phyloP scores from a whole-genome alignment of 2,113 vertebrate species.

The Actenoides hombroni region DNA sequence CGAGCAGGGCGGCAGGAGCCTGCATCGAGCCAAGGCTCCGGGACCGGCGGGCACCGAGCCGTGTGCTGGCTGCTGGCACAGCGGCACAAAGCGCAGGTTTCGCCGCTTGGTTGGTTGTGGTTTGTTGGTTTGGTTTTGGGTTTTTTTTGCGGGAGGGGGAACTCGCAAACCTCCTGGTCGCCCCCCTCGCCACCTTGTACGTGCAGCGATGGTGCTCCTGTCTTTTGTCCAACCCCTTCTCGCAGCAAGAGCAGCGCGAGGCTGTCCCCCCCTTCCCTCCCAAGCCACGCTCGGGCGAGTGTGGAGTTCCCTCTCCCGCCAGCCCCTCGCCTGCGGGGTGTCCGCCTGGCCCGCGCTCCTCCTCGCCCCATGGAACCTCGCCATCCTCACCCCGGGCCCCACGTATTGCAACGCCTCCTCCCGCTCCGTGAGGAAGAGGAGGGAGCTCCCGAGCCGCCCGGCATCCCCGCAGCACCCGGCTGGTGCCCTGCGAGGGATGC shows the following conservation, averaged over 20 bases:
- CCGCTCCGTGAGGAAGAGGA: not conserved
- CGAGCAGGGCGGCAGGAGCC: constrained; percentile 40
- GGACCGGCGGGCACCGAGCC: constrained; percentile 18
- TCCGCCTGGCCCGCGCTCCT: not conserved
- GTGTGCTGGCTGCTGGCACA: not conserved
- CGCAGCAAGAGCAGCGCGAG: not conserved
- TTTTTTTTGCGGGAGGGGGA: not conserved
- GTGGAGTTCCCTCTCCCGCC: not conserved
- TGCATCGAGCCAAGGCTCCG: constrained; percentile 21
- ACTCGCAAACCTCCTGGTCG: not conserved
- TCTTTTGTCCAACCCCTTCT: not conserved
- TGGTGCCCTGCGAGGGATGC: not conserved
- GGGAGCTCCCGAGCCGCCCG: not conserved
- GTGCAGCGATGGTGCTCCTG: not conserved
- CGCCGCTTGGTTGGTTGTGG: no score
- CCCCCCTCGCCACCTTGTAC: not conserved
- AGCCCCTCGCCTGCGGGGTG: not conserved
- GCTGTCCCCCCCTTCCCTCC: not conserved
- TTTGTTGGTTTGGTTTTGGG: no score
- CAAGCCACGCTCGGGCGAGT: not conserved
- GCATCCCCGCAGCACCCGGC: not conserved
- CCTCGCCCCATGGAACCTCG: not conserved
- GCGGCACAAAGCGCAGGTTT: not conserved
- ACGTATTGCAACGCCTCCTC: not conserved
- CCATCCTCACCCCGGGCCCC: not conserved